phyloP scores from a whole-genome alignment of 2,888 invertebrate species.

The Andrena camellia region DNA sequence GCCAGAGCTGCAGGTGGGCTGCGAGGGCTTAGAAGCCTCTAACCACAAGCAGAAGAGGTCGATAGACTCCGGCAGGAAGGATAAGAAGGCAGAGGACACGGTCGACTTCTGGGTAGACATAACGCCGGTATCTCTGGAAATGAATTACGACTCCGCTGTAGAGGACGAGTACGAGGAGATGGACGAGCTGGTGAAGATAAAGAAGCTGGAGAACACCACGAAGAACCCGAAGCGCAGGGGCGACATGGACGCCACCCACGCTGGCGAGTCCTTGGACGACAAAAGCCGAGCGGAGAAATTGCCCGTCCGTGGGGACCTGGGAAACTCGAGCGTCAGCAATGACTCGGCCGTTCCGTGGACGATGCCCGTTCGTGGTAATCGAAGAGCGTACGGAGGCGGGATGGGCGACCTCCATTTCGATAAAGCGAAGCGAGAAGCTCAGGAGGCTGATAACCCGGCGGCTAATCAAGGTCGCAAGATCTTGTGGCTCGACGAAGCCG shows the following conservation, averaged over 20 bases:
- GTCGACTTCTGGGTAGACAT: constrained; percentile 46
- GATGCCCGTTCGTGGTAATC: not conserved
- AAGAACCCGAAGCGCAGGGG: constrained; percentile 69
- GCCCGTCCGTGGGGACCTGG: constrained; percentile 80
- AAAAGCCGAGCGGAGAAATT: constrained; percentile 63
- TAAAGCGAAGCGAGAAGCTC: constrained; percentile 20
- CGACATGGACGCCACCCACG: constrained; percentile 77
- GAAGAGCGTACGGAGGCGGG: not conserved
- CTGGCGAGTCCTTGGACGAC: constrained; percentile 34
- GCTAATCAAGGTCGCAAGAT: constrained; percentile 63
- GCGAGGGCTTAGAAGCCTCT: constrained; percentile 75
- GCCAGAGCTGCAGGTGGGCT: constrained; percentile 80
- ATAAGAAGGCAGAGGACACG: not conserved
- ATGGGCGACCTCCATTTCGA: not conserved
- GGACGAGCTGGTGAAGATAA: constrained; percentile 77
- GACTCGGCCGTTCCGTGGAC: not conserved
- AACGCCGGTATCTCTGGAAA: constrained; percentile 69
- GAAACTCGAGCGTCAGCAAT: constrained; percentile 38
- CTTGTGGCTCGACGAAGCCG: constrained; percentile 59
- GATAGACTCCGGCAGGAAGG: constrained; percentile 37
- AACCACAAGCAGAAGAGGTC: constrained; percentile 71
- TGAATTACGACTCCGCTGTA: constrained; percentile 60
- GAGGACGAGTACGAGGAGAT: constrained; percentile 77
- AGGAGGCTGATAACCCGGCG: not conserved
- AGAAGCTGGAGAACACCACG: constrained; percentile 66